These are phyloP conservation scores for Dipus sagitta DNA, from an alignment of 2,797 vertebrate genomes.

Conservation along the genomic window DNA sequence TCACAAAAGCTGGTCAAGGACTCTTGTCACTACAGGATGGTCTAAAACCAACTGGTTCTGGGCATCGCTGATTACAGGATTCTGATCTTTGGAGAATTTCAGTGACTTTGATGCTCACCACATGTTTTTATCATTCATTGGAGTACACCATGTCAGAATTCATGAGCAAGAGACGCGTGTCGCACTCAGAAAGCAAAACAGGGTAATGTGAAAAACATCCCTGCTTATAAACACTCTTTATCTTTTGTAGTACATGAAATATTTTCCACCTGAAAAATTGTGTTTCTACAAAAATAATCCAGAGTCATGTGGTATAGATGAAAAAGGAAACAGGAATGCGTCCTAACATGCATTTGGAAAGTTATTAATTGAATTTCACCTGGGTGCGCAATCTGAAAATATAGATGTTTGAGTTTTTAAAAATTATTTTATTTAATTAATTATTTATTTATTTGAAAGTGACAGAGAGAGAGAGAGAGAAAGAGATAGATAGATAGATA, in stretches of 20 bases:
- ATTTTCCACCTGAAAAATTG: slow-evolving; percentile 62
- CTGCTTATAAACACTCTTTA: not conserved
- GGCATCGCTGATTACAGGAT: not conserved
- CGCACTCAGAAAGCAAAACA: slow-evolving; percentile 61
- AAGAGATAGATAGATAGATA: no score
- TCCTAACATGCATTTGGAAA: slow-evolving; percentile 11
- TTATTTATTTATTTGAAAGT: no score
- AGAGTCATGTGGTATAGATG: slow-evolving; percentile 17
- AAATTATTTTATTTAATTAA: no score
- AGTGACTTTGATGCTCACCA: slow-evolving; percentile 44
- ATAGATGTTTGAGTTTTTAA: not conserved
- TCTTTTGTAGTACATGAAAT: slow-evolving; percentile 70
- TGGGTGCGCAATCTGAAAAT: slow-evolving; percentile 48
- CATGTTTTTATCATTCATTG: slow-evolving; percentile 6
- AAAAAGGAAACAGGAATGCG: slow-evolving; percentile 30
- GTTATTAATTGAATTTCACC: slow-evolving; percentile 52
- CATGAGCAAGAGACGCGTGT: not conserved
- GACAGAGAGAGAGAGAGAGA: no score
- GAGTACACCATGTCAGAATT: slow-evolving; percentile 40
- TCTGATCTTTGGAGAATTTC: slow-evolving; percentile 7
- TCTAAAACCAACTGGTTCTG: not conserved
- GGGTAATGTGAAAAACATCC: slow-evolving; percentile 60
- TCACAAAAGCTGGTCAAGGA: not conserved
- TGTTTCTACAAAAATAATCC: slow-evolving; percentile 70
- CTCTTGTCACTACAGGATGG: not conserved